These are phyloP conservation scores for Athripsodes cinereus DNA, from an alignment of 2,888 invertebrate genomes.

Conservation along the genomic window DNA sequence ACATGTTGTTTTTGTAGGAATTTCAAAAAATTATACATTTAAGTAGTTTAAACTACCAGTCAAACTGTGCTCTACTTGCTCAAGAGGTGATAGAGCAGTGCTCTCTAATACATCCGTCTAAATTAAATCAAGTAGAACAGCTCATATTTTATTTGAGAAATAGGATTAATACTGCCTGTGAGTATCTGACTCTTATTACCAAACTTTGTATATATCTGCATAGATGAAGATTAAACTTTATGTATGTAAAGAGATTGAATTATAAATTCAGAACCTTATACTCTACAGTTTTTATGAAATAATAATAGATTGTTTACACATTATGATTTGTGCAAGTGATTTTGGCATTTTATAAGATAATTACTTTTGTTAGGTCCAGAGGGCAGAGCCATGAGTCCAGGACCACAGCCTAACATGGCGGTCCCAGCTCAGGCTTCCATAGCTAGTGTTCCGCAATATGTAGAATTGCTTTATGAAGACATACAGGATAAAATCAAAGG, in stretches of 20 bases:
- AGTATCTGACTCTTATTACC: too few relatives aligned
- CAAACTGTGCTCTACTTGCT: conserved; percentile 73
- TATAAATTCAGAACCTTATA: too few relatives aligned
- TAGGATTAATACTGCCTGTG: conserved; percentile 51
- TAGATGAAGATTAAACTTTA: too few relatives aligned
- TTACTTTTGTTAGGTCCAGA: too few relatives aligned
- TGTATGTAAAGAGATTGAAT: too few relatives aligned
- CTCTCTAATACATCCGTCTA: conserved; percentile 75
- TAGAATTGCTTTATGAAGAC: conserved; percentile 94
- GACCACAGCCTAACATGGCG: conserved; percentile 36
- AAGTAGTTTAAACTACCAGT: conserved; percentile 70
- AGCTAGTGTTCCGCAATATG: conserved; percentile 85
- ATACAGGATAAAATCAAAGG: conserved; percentile 88
- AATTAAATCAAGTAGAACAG: conserved; percentile 80
- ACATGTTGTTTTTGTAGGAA: conserved; percentile 42
- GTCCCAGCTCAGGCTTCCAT: conserved; percentile 46
- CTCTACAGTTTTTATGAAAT: too few relatives aligned
- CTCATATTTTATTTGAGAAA: conserved; percentile 81
- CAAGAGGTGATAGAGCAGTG: conserved; percentile 82
- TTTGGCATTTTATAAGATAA: too few relatives aligned
- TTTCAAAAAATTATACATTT: conserved; percentile 78
- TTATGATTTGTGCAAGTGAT: too few relatives aligned
- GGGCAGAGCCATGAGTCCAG: conserved; percentile 39
- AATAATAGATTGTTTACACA: too few relatives aligned
- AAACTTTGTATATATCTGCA: too few relatives aligned